Conservation (phyloP, 2,888 invertebrate species). For the Meteorus cinctellus region DNA sequence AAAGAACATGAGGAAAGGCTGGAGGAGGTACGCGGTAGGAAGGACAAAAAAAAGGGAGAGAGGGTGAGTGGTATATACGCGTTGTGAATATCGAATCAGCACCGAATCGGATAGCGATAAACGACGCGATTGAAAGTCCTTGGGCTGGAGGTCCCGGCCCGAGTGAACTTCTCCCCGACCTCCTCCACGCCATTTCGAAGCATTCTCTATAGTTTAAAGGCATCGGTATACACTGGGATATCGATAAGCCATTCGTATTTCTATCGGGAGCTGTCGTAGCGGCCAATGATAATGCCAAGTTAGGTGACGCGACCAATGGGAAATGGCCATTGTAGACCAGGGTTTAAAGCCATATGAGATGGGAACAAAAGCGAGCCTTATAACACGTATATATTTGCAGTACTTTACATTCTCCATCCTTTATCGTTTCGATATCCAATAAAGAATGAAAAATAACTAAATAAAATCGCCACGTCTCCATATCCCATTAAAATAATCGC, state of each 20-base stretch:
- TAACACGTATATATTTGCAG: conserved; percentile 17
- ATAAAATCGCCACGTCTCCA: conserved; percentile 12
- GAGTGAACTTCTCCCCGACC: conserved; percentile 13
- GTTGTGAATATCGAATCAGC: conserved; percentile 65
- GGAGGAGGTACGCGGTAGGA: conserved; percentile 41
- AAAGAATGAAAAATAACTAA: conserved; percentile 35
- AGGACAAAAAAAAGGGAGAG: conserved; percentile 44
- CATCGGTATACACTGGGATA: conserved; percentile 52
- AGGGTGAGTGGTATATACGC: conserved; percentile 53
- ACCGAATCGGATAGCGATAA: conserved; percentile 65
- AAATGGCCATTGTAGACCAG: conserved; percentile 48
- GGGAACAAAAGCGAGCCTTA: conserved; percentile 46
- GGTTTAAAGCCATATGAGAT: conserved; percentile 45
- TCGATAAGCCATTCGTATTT: conserved; percentile 63
- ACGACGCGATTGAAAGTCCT: conserved; percentile 65
- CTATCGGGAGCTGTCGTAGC: conserved; percentile 50
- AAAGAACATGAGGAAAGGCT: conserved; percentile 10
- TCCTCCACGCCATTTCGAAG: conserved; percentile 31
- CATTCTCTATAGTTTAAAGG: conserved; percentile 33
- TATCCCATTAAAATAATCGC: conserved; percentile 24
- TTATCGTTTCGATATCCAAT: conserved; percentile 43
- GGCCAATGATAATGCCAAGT: conserved; percentile 56
- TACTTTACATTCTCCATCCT: conserved; percentile 45
- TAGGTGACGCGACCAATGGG: conserved; percentile 51
- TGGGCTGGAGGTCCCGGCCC: conserved; percentile 46